A percentile compares a stretch with the other conserved stretches of the same genome.
phyloP scores from a whole-genome alignment of 2,888 invertebrate genomes.

The Odontothrips loti region DNA sequence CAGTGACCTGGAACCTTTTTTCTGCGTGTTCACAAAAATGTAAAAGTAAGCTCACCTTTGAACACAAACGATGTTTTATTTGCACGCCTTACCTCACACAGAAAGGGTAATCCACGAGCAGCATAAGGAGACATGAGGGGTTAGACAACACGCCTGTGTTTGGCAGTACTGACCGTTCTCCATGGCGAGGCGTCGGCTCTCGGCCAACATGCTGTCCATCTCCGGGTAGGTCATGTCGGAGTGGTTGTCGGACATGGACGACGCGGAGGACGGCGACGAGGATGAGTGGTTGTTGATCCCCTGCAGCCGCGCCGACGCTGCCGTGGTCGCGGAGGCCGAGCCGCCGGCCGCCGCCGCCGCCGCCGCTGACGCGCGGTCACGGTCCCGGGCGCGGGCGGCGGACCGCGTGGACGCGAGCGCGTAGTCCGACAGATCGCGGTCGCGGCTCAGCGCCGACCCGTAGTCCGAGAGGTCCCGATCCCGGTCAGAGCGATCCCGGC shows the following conservation, averaged over 20 bases:
- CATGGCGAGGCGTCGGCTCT: slow-evolving; percentile 3
- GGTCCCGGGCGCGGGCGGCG: background rate
- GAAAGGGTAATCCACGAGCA: background rate
- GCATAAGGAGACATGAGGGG: background rate
- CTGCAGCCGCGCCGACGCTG: background rate
- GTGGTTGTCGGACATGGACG: slow-evolving; percentile 11
- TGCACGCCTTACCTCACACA: too few relatives aligned
- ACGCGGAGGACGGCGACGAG: background rate
- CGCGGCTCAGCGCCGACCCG: background rate
- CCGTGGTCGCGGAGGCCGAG: background rate
- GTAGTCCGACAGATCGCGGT: slow-evolving; percentile 11
- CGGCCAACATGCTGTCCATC: slow-evolving; percentile 1
- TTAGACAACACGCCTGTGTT: background rate
- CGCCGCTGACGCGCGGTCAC: background rate
- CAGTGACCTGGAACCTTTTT: too few relatives aligned
- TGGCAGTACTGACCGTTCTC: background rate
- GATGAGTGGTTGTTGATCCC: background rate
- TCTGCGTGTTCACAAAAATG: too few relatives aligned
- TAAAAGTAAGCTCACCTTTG: too few relatives aligned
- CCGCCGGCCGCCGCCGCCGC: background rate
- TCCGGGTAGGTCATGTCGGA: slow-evolving; percentile 2
- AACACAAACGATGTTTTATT: background rate
- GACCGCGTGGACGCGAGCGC: background rate
- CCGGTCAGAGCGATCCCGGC: background rate
- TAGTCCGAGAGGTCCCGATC: background rate